Conservation (phyloP, 2,888 invertebrate species). For the Andrena camellia region DNA sequence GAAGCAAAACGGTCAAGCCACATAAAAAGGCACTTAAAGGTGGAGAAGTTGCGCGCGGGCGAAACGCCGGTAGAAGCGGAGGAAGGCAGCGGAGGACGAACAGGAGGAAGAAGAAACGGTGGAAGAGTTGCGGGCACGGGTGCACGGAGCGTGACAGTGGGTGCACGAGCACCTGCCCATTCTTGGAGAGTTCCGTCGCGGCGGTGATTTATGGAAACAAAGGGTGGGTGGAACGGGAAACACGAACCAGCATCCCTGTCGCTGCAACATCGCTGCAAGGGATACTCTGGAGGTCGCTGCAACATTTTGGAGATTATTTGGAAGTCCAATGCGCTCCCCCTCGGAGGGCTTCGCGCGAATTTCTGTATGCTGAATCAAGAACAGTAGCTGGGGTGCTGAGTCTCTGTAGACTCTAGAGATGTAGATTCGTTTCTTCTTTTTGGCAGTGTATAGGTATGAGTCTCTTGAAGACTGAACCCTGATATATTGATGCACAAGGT, state of each 20-base stretch:
- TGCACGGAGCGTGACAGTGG: slow-evolving; percentile 85
- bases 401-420: too few relatives aligned
- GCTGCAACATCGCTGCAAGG: slow-evolving; percentile 35
- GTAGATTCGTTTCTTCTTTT: too few relatives aligned
- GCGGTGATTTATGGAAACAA: slow-evolving; percentile 81
- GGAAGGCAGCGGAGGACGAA: slow-evolving; percentile 34
- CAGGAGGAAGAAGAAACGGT: slow-evolving; percentile 62
- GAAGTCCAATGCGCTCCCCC: neutral
- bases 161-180: slow-evolving; percentile 84
- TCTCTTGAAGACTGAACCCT: too few relatives aligned
- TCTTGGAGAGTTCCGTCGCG: slow-evolving; percentile 75
- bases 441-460: too few relatives aligned
- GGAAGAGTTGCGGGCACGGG: slow-evolving; percentile 79
- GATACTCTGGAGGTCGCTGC: slow-evolving; percentile 19
- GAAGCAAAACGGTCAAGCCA: slow-evolving; percentile 81
- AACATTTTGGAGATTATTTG: slow-evolving; percentile 21
- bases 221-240: slow-evolving; percentile 70
- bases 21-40: slow-evolving; percentile 83
- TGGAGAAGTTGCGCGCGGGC: slow-evolving; percentile 48
- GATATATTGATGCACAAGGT: too few relatives aligned
- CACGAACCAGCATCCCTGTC: slow-evolving; percentile 58
- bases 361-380: neutral
- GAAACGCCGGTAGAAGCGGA: slow-evolving; percentile 45
- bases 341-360: neutral
- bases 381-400: too few relatives aligned